Evolutionary conservation across 2,888 invertebrate genomes (phyloP), one percentile per base, ranked within the genome.

Genomic region (Macaria liturata): DNA sequence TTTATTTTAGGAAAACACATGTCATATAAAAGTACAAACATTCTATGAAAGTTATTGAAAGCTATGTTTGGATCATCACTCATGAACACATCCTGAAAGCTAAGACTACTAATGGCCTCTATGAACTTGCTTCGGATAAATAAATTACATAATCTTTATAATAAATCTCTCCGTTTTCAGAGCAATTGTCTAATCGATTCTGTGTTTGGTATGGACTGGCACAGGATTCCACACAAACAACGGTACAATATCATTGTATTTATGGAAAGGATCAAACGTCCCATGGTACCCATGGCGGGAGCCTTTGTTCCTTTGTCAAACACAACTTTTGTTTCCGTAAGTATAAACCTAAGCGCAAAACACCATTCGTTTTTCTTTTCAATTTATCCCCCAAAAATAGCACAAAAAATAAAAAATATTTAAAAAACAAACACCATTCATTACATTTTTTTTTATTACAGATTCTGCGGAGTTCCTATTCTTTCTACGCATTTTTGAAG

Each of bases 251-350:
- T 92, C 32, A 66, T 89, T 9, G 74, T 88, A 55, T 82, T 92
- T 54, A 91, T 92, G 91, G 86, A 84, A 50, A 75, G 85, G 66
- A 74, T 87, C 31, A 88, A 90, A 66, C 71, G 71, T 9, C 85
- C 86, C 0, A 78, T 92, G 48, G 69, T 72, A 54, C 75, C 86
- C 1, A 80, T 80, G 55, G 89, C 88, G n/a, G 91, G 91, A 9
- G 67, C 72, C 54, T 74, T 90, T 39, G 81, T 92, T 63, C 77
- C 84, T 1, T 71, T 93, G 31, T 91, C 92, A 2, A 75, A 88
- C 45, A 75, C 73, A 42, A 89, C 91, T 20, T 92, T 89, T 70
- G 75, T 86, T 30, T 79, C 83, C 64, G 89, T 91, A 78, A 64
- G 73, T 34, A 3, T 7, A 4, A 37, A 37, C 34, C 34, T 37